Evolutionary conservation across 2,888 invertebrate genomes (phyloP).

Genomic region (Heliconius erato): DNA sequence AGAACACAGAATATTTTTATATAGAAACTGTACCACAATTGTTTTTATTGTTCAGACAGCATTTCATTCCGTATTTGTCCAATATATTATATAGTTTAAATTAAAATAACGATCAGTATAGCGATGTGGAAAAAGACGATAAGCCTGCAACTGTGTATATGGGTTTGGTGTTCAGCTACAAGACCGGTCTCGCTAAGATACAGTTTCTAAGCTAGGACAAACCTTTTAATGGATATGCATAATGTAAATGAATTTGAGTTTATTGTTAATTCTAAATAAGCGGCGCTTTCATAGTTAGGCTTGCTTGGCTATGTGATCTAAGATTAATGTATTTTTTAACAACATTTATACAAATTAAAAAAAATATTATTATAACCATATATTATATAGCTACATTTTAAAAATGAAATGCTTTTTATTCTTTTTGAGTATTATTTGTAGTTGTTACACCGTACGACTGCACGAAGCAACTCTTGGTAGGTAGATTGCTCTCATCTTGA

Average conservation of each 20-base stretch:
- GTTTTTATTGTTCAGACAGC: neutral
- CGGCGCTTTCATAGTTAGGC: neutral
- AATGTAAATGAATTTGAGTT: constrained; percentile 3
- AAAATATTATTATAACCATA: neutral
- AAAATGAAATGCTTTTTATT: neutral
- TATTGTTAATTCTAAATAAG: neutral
- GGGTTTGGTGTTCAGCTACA: neutral
- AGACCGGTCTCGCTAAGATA: neutral
- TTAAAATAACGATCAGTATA: neutral
- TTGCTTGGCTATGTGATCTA: neutral
- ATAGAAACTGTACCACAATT: constrained; percentile 23
- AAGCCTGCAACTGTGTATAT: neutral
- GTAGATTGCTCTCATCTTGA: constrained; percentile 31
- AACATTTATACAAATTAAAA: neutral
- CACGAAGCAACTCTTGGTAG: constrained; percentile 2
- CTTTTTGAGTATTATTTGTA: neutral
- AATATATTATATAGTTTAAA: neutral
- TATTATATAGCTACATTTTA: too few relatives aligned
- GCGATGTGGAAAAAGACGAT: neutral
- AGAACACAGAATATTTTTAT: neutral
- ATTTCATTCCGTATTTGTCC: constrained; percentile 1
- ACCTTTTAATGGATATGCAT: neutral
- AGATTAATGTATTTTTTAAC: neutral
- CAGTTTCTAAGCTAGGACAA: neutral
- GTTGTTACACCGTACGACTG: constrained; percentile 18